Evolutionary conservation across 2,113 vertebrate genomes (phyloP), one percentile per base, ranked within the genome.

Genomic region (Paramormyrops kingsleyae): DNA sequence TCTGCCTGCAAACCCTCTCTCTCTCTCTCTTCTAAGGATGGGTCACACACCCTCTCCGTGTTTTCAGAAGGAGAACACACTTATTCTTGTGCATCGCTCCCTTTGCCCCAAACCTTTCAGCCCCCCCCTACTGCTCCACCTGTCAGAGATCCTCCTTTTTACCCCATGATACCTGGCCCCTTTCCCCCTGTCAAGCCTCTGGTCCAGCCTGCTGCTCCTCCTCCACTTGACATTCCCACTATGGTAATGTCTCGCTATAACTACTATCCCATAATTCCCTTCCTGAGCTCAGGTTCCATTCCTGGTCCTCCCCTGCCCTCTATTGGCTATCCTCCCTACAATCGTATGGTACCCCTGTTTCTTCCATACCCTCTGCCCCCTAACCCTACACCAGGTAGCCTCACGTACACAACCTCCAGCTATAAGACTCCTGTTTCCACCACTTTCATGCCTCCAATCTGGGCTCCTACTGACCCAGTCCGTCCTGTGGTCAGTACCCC

Each of bases 41-140:
- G 88, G 12, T 53, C 87, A 1, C 66, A 90, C 12, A 49, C 24
- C 15, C 89, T 96, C 9, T 35, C 92, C 0, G n/a, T 95, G 15
- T 31, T 92, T n/a, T 35, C 93, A 19, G 89, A 93, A 77, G 89
- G 91, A 24, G 91, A 92, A 88, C 94, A 92, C 44, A 87, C 90
- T 50, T 92, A 95, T 3, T 92, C 94, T 27, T 96, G 96, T 90
- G 92, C 92, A 42, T 47, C 83, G 87, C 31, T 2, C 80, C 77
- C 4, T 42, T 83, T 9, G 1, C 59, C 35, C 56, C 89, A 12
- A 80, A 19, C 44, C 39, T 83, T 87, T 66, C 87, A 59, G 46
- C 27, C 49, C 87, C 35, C 10, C 17, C 80, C 12, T 52, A 10
- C 27, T 4, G 5, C 49, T 89, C 50, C 21, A 2, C 46, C 46